Evolutionary conservation across 1,140 invertebrate species (phyloP), one percentile per base, ranked within the genome.

Genomic region (Sycophaga agraensis): DNA sequence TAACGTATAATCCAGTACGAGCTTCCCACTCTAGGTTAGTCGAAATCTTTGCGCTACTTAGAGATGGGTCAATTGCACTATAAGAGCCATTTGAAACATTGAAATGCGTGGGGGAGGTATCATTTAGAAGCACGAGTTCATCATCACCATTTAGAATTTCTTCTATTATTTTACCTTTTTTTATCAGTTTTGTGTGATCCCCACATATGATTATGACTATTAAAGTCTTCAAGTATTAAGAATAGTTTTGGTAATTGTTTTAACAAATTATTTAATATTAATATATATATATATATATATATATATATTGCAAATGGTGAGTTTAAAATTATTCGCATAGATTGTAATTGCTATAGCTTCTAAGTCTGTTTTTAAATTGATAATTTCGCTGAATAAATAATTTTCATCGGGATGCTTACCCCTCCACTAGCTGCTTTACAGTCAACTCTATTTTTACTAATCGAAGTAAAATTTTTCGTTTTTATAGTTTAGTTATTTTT

Each of bases 151-250:
- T 31, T 31, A 65, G 2, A 4, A 54, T 2, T 6, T 48, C 22
- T 61, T 68, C 64, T 0, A 68, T 58, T 16, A 59, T 21, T 22
- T 45, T 58, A 0, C 66, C 64, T n/a, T 59, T 37, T 61, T 34
- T 24, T 0, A 16, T 68, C 64, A 0, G 50, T 63, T 65, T 69
- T 68, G 11, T 66, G 42, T n/a, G 70, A 72, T 2, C 71, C 73
- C 72, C 70, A 79, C 37, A 69, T 24, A n/a, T 35, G 54, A 51
- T 70, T 74, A 39, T 76, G 71, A 22, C 65, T 67, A 43, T 75
- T 77, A 24, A 76, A 76, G 35, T 76, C 72, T 0, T 72, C 69
- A 12, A 72, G 14, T 37, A 76, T 48, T n/a, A 77, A 45, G 46
- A 63, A 77, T 12, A 67, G 73, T 61, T 62, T 65, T 9, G 70